A percentile compares a stretch with the other conserved stretches of the same genome.
Evolutionary conservation across 92 coral and sea anemone species (phyloP).

Genomic region (Diadumene lineata): DNA sequence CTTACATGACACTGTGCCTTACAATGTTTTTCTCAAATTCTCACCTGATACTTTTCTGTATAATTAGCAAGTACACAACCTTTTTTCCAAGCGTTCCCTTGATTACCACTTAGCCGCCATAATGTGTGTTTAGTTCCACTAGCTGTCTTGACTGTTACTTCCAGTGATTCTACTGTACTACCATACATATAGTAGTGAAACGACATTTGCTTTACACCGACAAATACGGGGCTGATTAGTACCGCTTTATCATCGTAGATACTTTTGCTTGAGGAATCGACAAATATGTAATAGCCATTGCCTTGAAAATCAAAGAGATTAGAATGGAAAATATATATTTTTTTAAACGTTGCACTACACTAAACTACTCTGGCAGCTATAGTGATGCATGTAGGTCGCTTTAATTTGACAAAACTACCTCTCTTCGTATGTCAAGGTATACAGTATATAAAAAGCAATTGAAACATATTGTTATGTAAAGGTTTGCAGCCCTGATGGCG

Average conservation of each 20-base stretch:
- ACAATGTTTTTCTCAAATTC: not conserved
- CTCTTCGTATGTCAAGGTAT: too few relatives aligned
- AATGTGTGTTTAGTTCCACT: not conserved
- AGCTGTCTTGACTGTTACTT: not conserved
- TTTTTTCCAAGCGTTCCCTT: constrained; percentile 10
- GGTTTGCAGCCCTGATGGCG: too few relatives aligned
- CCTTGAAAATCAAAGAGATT: constrained; percentile 9
- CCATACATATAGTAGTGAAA: constrained; percentile 27
- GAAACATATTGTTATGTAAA: too few relatives aligned
- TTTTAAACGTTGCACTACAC: too few relatives aligned
- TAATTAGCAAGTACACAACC: constrained; percentile 6
- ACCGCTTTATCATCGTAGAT: constrained; percentile 14
- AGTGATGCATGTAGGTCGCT: too few relatives aligned
- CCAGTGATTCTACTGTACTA: constrained; percentile 11
- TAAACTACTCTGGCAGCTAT: too few relatives aligned
- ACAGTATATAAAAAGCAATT: too few relatives aligned
- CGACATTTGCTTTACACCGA: not conserved
- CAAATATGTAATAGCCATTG: constrained; percentile 2
- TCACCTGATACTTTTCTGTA: not conserved
- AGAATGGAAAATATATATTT: too few relatives aligned
- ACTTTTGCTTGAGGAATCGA: not conserved
- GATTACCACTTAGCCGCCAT: constrained; percentile 25
- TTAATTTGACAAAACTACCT: too few relatives aligned
- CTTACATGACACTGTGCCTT: too few relatives aligned
- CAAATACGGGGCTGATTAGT: constrained; percentile 5